Percentiles rank a stretch among this genome's conserved stretches.
These are phyloP conservation scores for Columba livia DNA, from an alignment of 2,113 vertebrate genomes.

Conservation along the genomic window DNA sequence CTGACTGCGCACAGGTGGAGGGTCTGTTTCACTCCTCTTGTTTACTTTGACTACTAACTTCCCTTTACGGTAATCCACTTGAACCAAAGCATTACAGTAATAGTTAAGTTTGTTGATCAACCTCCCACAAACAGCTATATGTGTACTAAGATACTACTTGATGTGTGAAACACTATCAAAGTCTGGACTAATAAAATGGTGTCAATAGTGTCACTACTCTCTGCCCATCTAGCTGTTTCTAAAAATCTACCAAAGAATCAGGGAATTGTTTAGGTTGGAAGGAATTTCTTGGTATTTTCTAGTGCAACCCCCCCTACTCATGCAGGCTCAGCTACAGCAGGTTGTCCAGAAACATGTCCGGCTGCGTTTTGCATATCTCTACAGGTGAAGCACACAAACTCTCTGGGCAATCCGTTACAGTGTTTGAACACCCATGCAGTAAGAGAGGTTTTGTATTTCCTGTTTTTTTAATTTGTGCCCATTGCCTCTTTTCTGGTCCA, in stretches of 20 bases:
- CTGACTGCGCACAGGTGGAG: not conserved
- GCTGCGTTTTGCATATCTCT: not conserved
- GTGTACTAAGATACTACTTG: not conserved
- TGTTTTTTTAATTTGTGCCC: not conserved
- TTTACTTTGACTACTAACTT: not conserved
- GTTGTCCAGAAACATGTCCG: not conserved
- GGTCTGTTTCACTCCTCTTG: not conserved
- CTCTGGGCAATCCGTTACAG: not conserved
- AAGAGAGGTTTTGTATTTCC: not conserved
- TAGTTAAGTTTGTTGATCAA: not conserved
- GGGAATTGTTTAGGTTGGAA: not conserved
- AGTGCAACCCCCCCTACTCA: not conserved
- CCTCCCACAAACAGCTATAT: not conserved
- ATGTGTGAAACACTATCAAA: not conserved
- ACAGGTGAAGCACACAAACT: accelerated
- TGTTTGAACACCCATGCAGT: not conserved
- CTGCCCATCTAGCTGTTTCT: not conserved
- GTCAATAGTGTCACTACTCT: not conserved
- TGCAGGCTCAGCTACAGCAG: not conserved
- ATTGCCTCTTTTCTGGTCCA: not conserved
- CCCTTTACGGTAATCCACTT: not conserved
- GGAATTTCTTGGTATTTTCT: not conserved
- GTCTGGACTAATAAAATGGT: not conserved
- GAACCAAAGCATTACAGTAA: not conserved
- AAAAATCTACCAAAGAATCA: not conserved